Base-by-base conservation (phyloP, 2,888 invertebrate species). In the Hetaerina titia region DNA sequence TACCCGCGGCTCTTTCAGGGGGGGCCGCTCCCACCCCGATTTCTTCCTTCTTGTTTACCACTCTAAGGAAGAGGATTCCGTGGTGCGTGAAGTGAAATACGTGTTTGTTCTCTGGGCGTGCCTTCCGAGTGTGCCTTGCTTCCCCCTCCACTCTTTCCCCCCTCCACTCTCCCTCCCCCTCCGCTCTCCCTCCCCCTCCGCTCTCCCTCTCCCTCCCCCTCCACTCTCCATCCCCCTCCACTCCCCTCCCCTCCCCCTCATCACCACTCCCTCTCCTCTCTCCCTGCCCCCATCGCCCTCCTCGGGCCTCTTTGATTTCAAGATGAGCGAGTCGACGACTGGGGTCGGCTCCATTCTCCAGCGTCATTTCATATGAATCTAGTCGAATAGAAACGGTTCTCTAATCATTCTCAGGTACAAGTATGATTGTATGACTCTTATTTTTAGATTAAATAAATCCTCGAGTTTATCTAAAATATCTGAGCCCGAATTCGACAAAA, bases 81-180 rank as follows among this genome's bases (percentile, higher is more conserved):
- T 69, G 69, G 69, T n/a, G 69, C 69, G 69, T 69, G 69, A 69
- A 69, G 69, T 69, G 69, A 69, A 69, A 69, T 69, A 69, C 69
- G 69, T 69, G 69, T 69, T 69, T 69, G 69, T 69, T 69, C 69
- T 60, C 69, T 7, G 69, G 69, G 69, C 69, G 69, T 69, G 69
- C n/a, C 69, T 69, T 69, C 19, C 69, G 19, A n/a, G 22, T 69
- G 22, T 69, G 69, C n/a, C 69, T 69, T 22, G 5, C 11, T 64
- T 17, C 17, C 64, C 19, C 64, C 69, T 22, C 22, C 2, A 19
- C 69, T 69, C 22, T 5, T 69, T 22, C 17, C 69, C 69, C 22
- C 19, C 69, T 13, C 60, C 60, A 60, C 60, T 60, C 60, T 60
- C 60, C 13, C 60, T 11, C 17, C 5, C 60, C 11, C 6, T 15